phyloP scores from a whole-genome alignment of 2,113 vertebrate species.

The Ellobius talpinus region DNA sequence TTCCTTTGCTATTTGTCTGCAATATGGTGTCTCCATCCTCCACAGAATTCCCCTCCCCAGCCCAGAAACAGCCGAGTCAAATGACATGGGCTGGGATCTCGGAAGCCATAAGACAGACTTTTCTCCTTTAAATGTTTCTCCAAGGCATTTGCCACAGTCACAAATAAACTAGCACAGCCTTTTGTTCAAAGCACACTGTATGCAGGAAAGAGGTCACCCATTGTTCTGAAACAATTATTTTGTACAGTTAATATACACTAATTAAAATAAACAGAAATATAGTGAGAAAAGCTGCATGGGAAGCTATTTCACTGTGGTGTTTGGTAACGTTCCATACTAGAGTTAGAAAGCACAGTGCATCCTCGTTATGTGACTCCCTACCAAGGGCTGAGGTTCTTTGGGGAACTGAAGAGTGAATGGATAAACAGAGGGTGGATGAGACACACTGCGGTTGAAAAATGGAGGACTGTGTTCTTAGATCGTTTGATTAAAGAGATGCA shows the following conservation, averaged over 20 bases:
- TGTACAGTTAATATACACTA: background rate
- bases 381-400: background rate
- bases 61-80: background rate
- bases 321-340: background rate
- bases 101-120: background rate
- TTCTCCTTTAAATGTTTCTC: background rate
- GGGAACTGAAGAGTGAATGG: background rate
- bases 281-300: background rate
- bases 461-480: background rate
- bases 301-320: background rate
- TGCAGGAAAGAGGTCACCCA: background rate
- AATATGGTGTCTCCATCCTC: background rate
- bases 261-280: background rate
- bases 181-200: background rate
- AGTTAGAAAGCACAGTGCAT: background rate
- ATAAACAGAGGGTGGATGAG: background rate
- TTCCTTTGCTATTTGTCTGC: background rate
- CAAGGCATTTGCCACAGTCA: background rate
- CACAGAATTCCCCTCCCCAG: background rate
- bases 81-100: fast-evolving
- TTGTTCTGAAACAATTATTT: background rate
- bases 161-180: background rate
- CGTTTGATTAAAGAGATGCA: background rate
- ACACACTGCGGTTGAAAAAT: background rate
- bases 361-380: background rate